Evolutionary conservation across 2,888 invertebrate genomes (phyloP), one percentile per base, ranked within the genome.

Genomic region (Leucophenga maculata): DNA sequence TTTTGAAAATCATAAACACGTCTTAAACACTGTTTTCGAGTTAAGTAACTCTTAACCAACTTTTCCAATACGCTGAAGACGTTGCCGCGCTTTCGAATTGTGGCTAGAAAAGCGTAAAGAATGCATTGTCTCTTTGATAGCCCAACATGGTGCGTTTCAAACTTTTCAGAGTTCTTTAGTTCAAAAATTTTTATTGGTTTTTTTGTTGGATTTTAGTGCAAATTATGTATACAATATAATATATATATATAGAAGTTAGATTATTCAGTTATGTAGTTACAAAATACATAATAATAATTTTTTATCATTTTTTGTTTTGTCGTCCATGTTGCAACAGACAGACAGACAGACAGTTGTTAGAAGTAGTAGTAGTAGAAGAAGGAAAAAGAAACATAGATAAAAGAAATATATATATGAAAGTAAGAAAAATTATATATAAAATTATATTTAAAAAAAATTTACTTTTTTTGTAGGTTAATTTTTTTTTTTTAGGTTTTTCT

Each of bases 71-170:
- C 16, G 46, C 70, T 74, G 69, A 72, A 71, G 70, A 72, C 66
- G 18, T 60, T 26, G 60, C 57, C 50, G 32, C 26, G 48, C 31
- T 11, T 55, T 13, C 16, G 31, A 6, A 31, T 26, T 72, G 75
- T 72, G 73, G 79, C 79, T 83, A 80, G 75, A 82, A 78, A 65
- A 76, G 78, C 75, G 78, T 70, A 75, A 84, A 80, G 68, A 79
- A 79, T 69, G 77, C 77, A 76, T 76, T 69, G 69, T 79, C 80
- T 83, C 80, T 77, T 84, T 76, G 82, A 81, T 86, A 87, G 76
- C 87, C 87, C 78, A 87, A 76, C 87, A 87, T 87, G 65, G 82
- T 84, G 78, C 85, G 86, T 78, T 84, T 87, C 74, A 87, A 80
- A 82, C 82, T 82, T 76, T 86, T 87, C 68, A 87, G 84, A 74